Conservation (phyloP, 2,113 vertebrate genomes). For the Speoplatyrhinus poulsoni region DNA sequence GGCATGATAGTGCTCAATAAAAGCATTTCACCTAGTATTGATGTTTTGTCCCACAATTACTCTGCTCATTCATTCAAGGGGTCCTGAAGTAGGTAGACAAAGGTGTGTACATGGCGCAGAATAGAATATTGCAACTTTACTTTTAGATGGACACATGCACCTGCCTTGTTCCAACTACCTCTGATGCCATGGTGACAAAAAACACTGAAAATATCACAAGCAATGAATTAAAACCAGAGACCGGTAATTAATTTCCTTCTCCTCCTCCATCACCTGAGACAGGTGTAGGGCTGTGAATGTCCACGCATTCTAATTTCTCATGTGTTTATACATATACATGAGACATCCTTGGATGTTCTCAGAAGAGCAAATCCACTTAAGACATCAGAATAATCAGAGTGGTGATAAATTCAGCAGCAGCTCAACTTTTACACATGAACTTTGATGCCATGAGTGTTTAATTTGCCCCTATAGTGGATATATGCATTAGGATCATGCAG, state of each 20-base stretch:
- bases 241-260: constrained; percentile 43
- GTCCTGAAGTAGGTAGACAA: constrained; percentile 34
- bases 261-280: constrained; percentile 34
- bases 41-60: constrained; percentile 31
- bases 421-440: background rate
- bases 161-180: constrained; percentile 2
- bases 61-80: constrained; percentile 46
- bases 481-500: too few species aligned
- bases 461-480: background rate
- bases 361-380: constrained; percentile 31
- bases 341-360: constrained; percentile 15
- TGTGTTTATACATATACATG: constrained; percentile 38
- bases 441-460: background rate
- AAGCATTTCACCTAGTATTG: constrained; percentile 21
- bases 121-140: constrained; percentile 43
- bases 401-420: too few species aligned
- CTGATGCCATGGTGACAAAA: constrained; percentile 38
- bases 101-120: constrained; percentile 24
- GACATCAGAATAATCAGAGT: constrained; percentile 5
- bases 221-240: constrained; percentile 5
- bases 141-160: constrained; percentile 32
- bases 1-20: constrained; percentile 30
- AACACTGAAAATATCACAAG: constrained; percentile 14
- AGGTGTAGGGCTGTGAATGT: constrained; percentile 23
- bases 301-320: constrained; percentile 22